Evolutionary conservation across 2,888 invertebrate species (phyloP).

Genomic region (Melieria crassipennis): DNA sequence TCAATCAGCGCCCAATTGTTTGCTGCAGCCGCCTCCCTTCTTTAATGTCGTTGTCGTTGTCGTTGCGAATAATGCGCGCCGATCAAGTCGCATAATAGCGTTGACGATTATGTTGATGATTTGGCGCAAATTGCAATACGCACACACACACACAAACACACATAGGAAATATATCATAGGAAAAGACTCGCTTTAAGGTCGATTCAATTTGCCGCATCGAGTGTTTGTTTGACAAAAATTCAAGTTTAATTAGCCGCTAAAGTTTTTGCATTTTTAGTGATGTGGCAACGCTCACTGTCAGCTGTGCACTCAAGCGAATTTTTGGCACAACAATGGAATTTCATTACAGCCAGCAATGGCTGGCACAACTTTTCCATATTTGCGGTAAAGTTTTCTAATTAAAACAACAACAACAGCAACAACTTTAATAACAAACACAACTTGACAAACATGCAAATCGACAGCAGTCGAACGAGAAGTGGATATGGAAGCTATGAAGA

Average conservation of each 20-base stretch:
- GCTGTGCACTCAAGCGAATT: too few species aligned
- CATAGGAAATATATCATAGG: too few species aligned
- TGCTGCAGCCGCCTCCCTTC: not conserved
- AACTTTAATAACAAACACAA: not conserved
- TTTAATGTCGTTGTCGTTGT: slow-evolving; percentile 4
- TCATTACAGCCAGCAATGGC: slow-evolving; percentile 10
- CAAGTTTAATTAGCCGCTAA: too few species aligned
- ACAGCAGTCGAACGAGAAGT: not conserved
- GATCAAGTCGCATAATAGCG: slow-evolving; percentile 24
- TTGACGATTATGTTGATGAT: not conserved
- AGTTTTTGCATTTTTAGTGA: too few species aligned
- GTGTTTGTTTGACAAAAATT: too few species aligned
- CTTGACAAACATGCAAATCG: not conserved
- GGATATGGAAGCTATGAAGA: too few species aligned
- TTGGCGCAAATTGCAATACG: too few species aligned
- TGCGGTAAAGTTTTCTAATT: slow-evolving; percentile 27
- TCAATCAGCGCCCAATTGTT: slow-evolving; percentile 23
- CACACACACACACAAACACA: too few species aligned
- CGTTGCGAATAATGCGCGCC: slow-evolving; percentile 12
- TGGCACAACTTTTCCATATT: slow-evolving; percentile 7
- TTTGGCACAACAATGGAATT: slow-evolving; percentile 12
- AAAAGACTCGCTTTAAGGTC: too few species aligned
- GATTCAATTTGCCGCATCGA: too few species aligned
- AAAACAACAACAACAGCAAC: slow-evolving; percentile 23
- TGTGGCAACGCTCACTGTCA: too few species aligned